Evolutionary conservation across 2,888 invertebrate genomes (phyloP).

Genomic region (Leptogaster cylindrica): DNA sequence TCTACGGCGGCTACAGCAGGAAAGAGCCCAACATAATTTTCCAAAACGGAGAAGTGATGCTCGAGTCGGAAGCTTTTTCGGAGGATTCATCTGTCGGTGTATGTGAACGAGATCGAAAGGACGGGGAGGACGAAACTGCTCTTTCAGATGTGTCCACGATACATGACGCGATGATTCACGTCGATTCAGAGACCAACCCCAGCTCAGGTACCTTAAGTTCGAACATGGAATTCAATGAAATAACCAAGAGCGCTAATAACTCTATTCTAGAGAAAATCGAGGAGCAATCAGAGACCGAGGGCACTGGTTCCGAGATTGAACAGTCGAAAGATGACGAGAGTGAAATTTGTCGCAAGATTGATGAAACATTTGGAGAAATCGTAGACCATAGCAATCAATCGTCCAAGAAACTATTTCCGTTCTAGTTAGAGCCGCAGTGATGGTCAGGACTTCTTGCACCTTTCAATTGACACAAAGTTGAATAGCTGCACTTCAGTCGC

Average conservation of each 20-base stretch:
- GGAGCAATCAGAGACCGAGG: background rate
- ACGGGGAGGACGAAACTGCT: background rate
- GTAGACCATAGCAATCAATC: background rate
- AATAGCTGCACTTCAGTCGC: too few relatives aligned
- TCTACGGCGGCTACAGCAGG: slow-evolving; percentile 54
- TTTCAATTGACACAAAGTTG: too few relatives aligned
- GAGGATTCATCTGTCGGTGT: slow-evolving; percentile 45
- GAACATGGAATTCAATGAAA: background rate
- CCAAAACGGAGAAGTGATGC: slow-evolving; percentile 49
- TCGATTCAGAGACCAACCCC: background rate
- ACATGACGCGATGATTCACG: slow-evolving; percentile 10
- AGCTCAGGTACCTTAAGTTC: background rate
- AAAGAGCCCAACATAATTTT: slow-evolving; percentile 49
- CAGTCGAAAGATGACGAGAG: background rate
- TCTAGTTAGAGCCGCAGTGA: too few relatives aligned
- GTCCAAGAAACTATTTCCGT: background rate
- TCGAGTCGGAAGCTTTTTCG: slow-evolving; percentile 49
- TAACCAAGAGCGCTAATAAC: background rate
- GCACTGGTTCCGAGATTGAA: background rate
- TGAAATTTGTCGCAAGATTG: background rate
- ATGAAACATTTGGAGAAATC: slow-evolving; percentile 32
- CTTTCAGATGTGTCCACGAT: background rate
- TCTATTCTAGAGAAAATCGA: background rate
- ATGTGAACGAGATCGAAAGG: background rate
- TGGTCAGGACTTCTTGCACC: too few relatives aligned